A percentile compares a stretch with the other conserved stretches of the same genome.
Conservation (phyloP, 2,888 invertebrate species). For the Calliphora vomitoria region DNA sequence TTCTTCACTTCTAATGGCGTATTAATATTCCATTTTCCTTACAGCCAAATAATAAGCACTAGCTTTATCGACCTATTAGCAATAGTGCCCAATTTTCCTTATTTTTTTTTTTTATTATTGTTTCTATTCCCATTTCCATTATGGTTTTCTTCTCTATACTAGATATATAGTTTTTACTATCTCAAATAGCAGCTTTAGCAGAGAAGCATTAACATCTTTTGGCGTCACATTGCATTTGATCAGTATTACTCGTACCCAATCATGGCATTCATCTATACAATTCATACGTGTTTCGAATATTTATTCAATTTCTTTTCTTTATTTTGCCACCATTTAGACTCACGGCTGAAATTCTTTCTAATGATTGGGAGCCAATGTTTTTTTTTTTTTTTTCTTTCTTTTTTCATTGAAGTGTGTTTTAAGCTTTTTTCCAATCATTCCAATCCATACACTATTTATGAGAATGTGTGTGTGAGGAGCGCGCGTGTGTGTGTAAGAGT, state of each 20-base stretch:
- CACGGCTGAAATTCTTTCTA: slow-evolving; percentile 21
- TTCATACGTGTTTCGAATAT: slow-evolving; percentile 67
- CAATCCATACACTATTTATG: slow-evolving; percentile 44
- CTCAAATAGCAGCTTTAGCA: neutral
- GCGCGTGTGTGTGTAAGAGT: neutral
- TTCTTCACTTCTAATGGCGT: neutral
- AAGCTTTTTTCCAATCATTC: slow-evolving; percentile 30
- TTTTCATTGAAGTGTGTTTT: neutral
- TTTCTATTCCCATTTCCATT: neutral
- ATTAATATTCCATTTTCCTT: neutral
- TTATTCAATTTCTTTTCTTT: slow-evolving; percentile 6
- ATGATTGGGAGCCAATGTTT: slow-evolving; percentile 4
- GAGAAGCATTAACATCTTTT: slow-evolving; percentile 43
- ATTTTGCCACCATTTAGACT: slow-evolving; percentile 14
- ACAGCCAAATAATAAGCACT: neutral
- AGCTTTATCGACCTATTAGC: slow-evolving; percentile 39
- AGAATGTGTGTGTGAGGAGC: neutral
- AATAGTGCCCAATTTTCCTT: slow-evolving; percentile 6
- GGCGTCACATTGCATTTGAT: slow-evolving; percentile 59
- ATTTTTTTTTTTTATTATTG: neutral
- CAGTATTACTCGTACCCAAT: slow-evolving; percentile 20
- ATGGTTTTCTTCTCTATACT: neutral
- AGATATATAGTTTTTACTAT: neutral
- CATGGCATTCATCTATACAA: slow-evolving; percentile 18
- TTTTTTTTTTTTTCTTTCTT: neutral